Evolutionary conservation across 2,888 invertebrate genomes (phyloP).

Genomic region (Girardia tigrina): DNA sequence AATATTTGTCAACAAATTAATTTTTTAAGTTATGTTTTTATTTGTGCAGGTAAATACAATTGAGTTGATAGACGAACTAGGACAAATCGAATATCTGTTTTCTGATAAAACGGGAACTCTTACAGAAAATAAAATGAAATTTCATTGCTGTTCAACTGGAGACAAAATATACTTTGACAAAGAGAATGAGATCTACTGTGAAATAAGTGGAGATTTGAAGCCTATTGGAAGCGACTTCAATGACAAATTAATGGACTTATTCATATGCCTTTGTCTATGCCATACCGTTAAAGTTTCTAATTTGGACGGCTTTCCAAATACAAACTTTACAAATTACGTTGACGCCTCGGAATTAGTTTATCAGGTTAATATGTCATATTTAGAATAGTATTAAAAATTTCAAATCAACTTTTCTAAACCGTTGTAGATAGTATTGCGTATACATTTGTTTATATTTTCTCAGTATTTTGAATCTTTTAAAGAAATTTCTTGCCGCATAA

Average conservation of each 20-base stretch:
- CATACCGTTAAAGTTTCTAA: conserved; percentile 58
- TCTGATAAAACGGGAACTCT: conserved; percentile 74
- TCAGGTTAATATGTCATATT: too few species aligned
- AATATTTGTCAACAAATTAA: too few species aligned
- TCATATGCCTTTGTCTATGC: conserved; percentile 63
- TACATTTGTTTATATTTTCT: too few species aligned
- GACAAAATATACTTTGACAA: conserved; percentile 58
- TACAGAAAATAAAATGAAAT: conserved; percentile 70
- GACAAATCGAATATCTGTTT: conserved; percentile 68
- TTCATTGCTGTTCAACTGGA: conserved; percentile 62
- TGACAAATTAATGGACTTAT: conserved; percentile 61
- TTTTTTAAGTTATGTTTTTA: too few species aligned
- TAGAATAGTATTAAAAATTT: too few species aligned
- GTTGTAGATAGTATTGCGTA: too few species aligned
- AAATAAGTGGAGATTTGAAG: not conserved
- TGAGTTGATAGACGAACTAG: conserved; percentile 71
- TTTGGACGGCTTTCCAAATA: not conserved
- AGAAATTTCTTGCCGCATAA: too few species aligned
- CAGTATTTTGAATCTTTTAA: too few species aligned
- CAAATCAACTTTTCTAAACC: too few species aligned
- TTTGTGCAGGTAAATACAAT: conserved; percentile 64
- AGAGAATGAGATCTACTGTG: conserved; percentile 49
- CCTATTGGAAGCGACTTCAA: conserved; percentile 44
- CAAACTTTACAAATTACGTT: not conserved
- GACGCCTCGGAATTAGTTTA: not conserved